Conservation (phyloP, 2,113 vertebrate species). For the Silurus asotus region DNA sequence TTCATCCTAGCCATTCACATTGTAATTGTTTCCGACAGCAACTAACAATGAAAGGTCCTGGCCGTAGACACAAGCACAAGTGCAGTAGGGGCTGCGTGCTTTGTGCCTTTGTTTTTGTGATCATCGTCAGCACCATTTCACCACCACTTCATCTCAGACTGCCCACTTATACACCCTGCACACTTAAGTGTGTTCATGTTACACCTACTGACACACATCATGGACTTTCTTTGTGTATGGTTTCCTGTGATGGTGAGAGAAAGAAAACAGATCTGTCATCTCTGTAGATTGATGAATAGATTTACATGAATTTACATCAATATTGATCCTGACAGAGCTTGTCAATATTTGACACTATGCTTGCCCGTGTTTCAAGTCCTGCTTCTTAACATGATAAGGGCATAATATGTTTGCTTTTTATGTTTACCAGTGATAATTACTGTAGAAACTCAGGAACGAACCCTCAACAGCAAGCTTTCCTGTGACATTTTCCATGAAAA, state of each 20-base stretch:
- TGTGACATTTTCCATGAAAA: slow-evolving; percentile 37
- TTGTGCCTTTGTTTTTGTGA: background rate
- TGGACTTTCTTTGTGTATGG: background rate
- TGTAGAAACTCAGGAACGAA: slow-evolving; percentile 48
- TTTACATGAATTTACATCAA: slow-evolving; percentile 9
- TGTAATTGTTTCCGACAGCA: background rate
- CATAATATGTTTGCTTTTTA: slow-evolving; percentile 36
- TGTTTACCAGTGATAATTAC: slow-evolving; percentile 35
- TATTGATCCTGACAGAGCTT: slow-evolving; percentile 30
- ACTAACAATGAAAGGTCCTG: background rate
- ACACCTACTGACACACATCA: background rate
- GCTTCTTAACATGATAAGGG: slow-evolving; percentile 41
- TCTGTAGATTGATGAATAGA: background rate
- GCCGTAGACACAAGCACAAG: background rate
- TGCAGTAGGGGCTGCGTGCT: background rate
- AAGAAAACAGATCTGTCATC: background rate
- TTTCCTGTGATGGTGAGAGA: background rate
- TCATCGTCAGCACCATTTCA: background rate
- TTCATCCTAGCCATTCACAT: slow-evolving; percentile 33
- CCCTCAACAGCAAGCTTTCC: slow-evolving; percentile 23
- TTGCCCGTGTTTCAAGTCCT: slow-evolving; percentile 19
- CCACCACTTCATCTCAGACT: background rate
- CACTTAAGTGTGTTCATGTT: background rate
- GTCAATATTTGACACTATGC: slow-evolving; percentile 47
- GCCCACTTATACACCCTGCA: background rate